Conservation (phyloP, 2,113 vertebrate genomes). For the Ptilorrhoa leucosticta region DNA sequence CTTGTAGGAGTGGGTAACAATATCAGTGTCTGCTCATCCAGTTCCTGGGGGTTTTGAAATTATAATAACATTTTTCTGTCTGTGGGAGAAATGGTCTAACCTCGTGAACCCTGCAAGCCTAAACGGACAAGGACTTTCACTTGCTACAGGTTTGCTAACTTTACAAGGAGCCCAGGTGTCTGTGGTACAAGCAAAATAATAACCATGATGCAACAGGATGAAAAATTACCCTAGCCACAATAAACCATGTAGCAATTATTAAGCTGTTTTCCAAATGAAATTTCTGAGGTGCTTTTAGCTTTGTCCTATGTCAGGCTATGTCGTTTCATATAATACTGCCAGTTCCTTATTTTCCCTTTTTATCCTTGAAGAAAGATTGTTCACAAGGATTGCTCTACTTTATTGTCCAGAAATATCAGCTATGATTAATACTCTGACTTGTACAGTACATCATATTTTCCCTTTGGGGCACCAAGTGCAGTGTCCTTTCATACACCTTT, state of each 20-base stretch:
- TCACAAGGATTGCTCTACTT: constrained; percentile 69
- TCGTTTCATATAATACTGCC: constrained; percentile 32
- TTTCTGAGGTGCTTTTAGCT: constrained; percentile 25
- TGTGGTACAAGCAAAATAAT: not conserved
- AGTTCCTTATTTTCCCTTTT: constrained; percentile 68
- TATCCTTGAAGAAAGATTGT: constrained; percentile 75
- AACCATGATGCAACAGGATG: not conserved
- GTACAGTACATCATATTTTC: constrained; percentile 69
- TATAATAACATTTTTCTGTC: constrained; percentile 16
- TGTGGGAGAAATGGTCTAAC: constrained; percentile 2
- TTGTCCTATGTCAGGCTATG: not conserved
- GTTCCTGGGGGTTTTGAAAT: constrained; percentile 18
- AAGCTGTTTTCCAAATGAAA: constrained; percentile 36
- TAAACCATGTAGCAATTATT: constrained; percentile 41
- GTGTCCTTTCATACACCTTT: constrained; percentile 69
- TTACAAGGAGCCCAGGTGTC: not conserved
- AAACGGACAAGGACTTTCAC: constrained; percentile 41
- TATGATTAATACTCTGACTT: constrained; percentile 75
- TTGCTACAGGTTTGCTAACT: not conserved
- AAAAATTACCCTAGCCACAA: constrained; percentile 42
- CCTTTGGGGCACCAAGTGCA: constrained; percentile 47
- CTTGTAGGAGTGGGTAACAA: not conserved
- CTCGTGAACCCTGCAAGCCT: constrained; percentile 12
- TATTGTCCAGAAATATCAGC: constrained; percentile 76
- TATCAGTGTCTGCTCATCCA: not conserved